Evolutionary conservation across 2,888 invertebrate genomes (phyloP), one percentile per base, ranked within the genome.

Genomic region (Ceratothoa steindachneri): DNA sequence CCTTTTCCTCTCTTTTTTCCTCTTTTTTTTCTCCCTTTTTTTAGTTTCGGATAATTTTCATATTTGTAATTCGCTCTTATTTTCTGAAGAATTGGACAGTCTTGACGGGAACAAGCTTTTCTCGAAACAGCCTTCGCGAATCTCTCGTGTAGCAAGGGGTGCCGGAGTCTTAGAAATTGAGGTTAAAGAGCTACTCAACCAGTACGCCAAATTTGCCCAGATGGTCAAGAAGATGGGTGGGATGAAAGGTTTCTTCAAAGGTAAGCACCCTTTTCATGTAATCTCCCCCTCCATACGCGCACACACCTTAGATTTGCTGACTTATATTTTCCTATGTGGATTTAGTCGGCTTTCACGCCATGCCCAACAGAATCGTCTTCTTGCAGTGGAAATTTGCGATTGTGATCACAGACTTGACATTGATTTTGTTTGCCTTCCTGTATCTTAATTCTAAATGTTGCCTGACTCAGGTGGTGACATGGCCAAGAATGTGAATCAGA

Each of bases 151-250:
- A 1, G 94, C 98, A 5, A 89, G 93, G 82, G 99, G 99, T 5
- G 89, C 97, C 0, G 98, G 95, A 0, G 94, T 95, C 1, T 92
- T 93, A n/a, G 93, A 95, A 83, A 88, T 92, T 81, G 97, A 98
- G 85, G 99, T 99, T 0, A 95, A 96, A 85, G 99, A 99, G 83
- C 89, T 99, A 65, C 91, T 99, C 81, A 90, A 93, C 19, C 99
- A 99, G 84, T 99, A 99, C 85, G 98, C 97, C 52, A 99, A 99
- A 86, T 99, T 99, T 85, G 97, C 99, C 24, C 97, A 95, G 31
- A 97, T 99, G 80, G 98, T 99, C 0, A 99, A 99, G 86, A 98
- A 98, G 86, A 99, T 99, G 98, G 99, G 99, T 72, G 98, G 98
- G 75, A 98, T 99, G 81, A 99, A 99, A 84, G 98, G 98, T 22